Base-by-base conservation (phyloP, 2,888 invertebrate genomes). In the Apamea anceps region DNA sequence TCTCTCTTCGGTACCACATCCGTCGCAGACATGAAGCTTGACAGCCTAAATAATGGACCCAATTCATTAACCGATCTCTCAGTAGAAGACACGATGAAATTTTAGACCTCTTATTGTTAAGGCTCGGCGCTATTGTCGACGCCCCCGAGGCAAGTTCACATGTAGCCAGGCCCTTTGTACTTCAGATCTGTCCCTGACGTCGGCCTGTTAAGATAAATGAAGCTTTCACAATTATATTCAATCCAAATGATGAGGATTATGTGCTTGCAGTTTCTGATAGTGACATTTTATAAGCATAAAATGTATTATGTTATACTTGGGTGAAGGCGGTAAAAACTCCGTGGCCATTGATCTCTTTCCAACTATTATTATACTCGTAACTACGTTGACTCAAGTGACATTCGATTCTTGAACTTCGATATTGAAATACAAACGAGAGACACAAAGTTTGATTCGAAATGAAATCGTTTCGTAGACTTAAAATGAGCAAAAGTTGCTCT, bases 141-240 rank as follows among this genome's bases (percentile, higher is more conserved):
- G 88, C 92, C 93, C 91, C 90, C 90, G 84, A 91, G 91, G 91
- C 90, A 91, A 89, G 92, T 93, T 92, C 94, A 94, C 94, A 94
- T 94, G 94, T 94, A 94, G 87, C 93, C 89, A 89, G 85, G 72
- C 88, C 93, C 91, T 94, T 96, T 96, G 95, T 95, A 90, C 89
- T 85, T 85, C 77, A 91, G 89, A 90, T 92, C 95, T 96, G 95
- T 88, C 90, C 87, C 90, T 95, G 96, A 96, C 95, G 92, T 91
- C 91, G 92, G 92, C 91, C 91, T 85, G 87, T 82, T 86, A 93
- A 95, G 95, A 96, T 95, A 95, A 96, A 96, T 96, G 96, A 93
- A 88, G 92, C 89, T 90, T 91, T 91, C 90, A 93, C 94, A 94
- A 95, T 95, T 95, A 95, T 94, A 93, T 93, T 94, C 93, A 92